These are phyloP conservation scores for Toxostoma redivivum DNA, from an alignment of 2,113 vertebrate genomes.

Conservation along the genomic window DNA sequence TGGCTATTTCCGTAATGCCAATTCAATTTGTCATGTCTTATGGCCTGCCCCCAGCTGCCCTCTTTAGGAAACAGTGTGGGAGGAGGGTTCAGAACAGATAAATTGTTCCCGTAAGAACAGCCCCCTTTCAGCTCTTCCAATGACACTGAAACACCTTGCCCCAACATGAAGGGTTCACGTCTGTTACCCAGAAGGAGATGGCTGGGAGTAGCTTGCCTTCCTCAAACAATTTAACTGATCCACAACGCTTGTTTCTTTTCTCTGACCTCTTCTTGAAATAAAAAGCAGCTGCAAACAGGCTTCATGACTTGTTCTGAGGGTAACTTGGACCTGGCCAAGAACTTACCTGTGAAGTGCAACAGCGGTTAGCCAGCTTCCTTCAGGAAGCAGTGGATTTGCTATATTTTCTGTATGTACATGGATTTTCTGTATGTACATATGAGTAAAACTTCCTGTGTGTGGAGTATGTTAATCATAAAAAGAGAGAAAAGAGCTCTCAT, in stretches of 20 bases:
- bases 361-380: neutral
- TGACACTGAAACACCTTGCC: neutral
- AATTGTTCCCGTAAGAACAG: neutral
- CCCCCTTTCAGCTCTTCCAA: neutral
- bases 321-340: neutral
- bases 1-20: constrained; percentile 21
- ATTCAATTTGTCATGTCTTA: constrained; percentile 21
- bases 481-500: neutral
- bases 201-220: neutral
- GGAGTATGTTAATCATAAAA: neutral
- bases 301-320: neutral
- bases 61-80: neutral
- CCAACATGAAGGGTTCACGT: neutral
- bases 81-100: neutral
- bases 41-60: neutral
- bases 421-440: neutral
- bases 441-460: neutral
- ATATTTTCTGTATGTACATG: neutral
- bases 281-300: neutral
- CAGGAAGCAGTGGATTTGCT: neutral
- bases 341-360: neutral
- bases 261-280: neutral
- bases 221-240: neutral
- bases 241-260: neutral
- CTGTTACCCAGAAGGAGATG: neutral